These are phyloP conservation scores for Eucera pruinosa DNA, from an alignment of 2,888 invertebrate genomes.

Conservation along the genomic window DNA sequence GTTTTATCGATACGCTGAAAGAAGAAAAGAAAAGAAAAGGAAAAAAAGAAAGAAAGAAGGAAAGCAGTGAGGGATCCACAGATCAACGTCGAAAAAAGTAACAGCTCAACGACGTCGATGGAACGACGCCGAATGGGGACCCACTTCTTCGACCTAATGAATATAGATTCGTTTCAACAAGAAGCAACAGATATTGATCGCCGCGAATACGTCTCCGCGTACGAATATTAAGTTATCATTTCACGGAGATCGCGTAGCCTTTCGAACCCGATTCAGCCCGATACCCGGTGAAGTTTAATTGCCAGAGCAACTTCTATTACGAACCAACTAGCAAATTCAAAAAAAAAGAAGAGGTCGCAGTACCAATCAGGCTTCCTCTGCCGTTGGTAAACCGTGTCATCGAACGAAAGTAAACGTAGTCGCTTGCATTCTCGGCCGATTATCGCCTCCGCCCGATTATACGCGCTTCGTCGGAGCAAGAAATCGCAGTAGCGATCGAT, in stretches of 20 bases:
- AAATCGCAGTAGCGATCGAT: slow-evolving; percentile 41
- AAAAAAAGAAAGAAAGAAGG: neutral
- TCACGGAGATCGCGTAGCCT: slow-evolving; percentile 29
- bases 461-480: slow-evolving; percentile 49
- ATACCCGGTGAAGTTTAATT: neutral
- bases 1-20: slow-evolving; percentile 25
- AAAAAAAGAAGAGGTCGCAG: slow-evolving; percentile 4
- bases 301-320: neutral
- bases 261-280: neutral
- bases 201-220: slow-evolving; percentile 58
- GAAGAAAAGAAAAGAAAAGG: neutral
- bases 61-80: slow-evolving; percentile 44
- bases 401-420: slow-evolving; percentile 36
- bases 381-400: neutral
- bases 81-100: slow-evolving; percentile 60
- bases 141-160: slow-evolving; percentile 66
- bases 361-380: slow-evolving; percentile 15
- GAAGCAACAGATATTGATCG: slow-evolving; percentile 71
- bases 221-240: slow-evolving; percentile 71
- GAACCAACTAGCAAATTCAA: neutral
- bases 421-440: slow-evolving; percentile 34
- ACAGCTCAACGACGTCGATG: slow-evolving; percentile 60
- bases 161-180: slow-evolving; percentile 69
- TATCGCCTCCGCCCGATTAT: slow-evolving; percentile 46
- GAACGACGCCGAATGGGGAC: slow-evolving; percentile 54